phyloP scores from a whole-genome alignment of 2,888 invertebrate genomes.

The Muschampia plurimacula region DNA sequence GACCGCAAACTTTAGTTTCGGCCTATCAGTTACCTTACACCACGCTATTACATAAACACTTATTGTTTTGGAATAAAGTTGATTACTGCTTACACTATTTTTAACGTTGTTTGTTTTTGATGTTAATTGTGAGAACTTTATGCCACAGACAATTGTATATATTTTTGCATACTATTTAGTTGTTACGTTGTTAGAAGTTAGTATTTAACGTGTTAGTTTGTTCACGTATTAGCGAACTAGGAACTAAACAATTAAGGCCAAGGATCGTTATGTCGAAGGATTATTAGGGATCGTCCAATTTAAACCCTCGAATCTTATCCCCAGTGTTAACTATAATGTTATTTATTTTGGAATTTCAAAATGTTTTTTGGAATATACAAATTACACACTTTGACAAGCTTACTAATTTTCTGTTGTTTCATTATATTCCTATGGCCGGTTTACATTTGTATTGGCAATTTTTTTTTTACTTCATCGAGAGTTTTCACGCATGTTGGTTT shows the following conservation, averaged over 20 bases:
- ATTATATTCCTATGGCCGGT: too few species aligned
- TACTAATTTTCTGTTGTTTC: neutral
- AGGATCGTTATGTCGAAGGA: slow-evolving; percentile 25
- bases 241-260: slow-evolving; percentile 32
- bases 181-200: neutral
- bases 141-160: neutral
- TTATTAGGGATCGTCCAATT: slow-evolving; percentile 26
- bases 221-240: slow-evolving; percentile 20
- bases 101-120: neutral
- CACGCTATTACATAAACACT: neutral
- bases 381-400: neutral
- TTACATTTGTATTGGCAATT: too few species aligned
- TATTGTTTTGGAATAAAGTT: slow-evolving; percentile 5
- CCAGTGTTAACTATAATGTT: neutral
- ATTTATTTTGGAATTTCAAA: neutral
- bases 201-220: neutral
- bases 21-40: slow-evolving; percentile 10
- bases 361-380: neutral
- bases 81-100: slow-evolving; percentile 1
- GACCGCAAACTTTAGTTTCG: slow-evolving; percentile 30
- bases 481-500: too few species aligned
- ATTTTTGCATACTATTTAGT: slow-evolving; percentile 9
- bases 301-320: neutral
- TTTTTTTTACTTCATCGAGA: too few species aligned
- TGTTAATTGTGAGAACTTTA: neutral